phyloP scores from a whole-genome alignment of 2,113 vertebrate genomes.

The Ibidorhyncha struthersii region DNA sequence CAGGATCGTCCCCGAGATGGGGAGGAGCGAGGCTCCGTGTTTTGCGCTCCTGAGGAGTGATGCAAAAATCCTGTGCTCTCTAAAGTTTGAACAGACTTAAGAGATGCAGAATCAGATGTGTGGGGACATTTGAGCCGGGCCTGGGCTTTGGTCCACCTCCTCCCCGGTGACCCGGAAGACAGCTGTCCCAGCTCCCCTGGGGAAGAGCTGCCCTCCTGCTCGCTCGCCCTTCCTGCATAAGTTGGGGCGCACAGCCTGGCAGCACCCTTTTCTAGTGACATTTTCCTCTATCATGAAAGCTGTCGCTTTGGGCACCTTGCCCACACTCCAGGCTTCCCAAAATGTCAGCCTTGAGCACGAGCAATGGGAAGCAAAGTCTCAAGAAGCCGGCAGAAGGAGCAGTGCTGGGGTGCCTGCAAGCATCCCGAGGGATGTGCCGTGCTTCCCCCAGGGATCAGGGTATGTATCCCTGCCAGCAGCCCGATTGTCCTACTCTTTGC shows the following conservation, averaged over 20 bases:
- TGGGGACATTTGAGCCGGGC: background rate
- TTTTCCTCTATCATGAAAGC: background rate
- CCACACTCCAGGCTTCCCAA: background rate
- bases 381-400: background rate
- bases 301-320: background rate
- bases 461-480: rapidly evolving
- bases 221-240: background rate
- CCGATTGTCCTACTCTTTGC: background rate
- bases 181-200: background rate
- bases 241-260: background rate
- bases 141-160: background rate
- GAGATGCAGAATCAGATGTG: background rate
- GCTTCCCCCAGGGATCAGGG: background rate
- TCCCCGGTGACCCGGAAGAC: too few species aligned
- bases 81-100: background rate
- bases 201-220: background rate
- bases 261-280: background rate
- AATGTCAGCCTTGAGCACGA: background rate
- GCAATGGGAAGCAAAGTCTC: background rate
- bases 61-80: background rate
- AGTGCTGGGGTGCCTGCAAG: rapidly evolving
- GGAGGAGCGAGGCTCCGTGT: rapidly evolving
- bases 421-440: rapidly evolving
- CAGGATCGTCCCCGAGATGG: rapidly evolving
- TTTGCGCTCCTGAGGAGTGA: rapidly evolving